phyloP scores from a whole-genome alignment of 2,888 invertebrate species.

The Amphimallon solstitiale region DNA sequence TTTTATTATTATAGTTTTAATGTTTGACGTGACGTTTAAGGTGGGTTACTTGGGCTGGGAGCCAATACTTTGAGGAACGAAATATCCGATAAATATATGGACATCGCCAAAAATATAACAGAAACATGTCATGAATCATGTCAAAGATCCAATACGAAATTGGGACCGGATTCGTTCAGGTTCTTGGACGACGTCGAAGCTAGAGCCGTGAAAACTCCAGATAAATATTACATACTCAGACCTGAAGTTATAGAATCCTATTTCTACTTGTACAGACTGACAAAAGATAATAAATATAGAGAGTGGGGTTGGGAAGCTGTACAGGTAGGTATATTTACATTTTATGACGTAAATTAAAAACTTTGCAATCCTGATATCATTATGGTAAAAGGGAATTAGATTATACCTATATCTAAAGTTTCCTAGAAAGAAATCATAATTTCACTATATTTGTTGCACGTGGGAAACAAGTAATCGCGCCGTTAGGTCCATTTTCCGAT shows the following conservation, averaged over 20 bases:
- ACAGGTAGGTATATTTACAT: constrained; percentile 70
- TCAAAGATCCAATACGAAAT: constrained; percentile 84
- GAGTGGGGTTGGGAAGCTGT: constrained; percentile 99
- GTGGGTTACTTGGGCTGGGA: constrained; percentile 94
- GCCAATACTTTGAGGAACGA: constrained; percentile 82
- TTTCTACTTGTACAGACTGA: constrained; percentile 96
- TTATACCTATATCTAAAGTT: too few species aligned
- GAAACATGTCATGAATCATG: constrained; percentile 98
- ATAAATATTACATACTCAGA: constrained; percentile 94
- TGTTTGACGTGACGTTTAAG: constrained; percentile 64
- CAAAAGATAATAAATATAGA: constrained; percentile 94
- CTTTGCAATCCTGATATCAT: too few species aligned
- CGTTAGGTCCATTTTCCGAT: too few species aligned
- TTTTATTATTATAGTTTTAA: not conserved
- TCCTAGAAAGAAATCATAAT: too few species aligned
- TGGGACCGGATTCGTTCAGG: constrained; percentile 97
- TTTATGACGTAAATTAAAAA: too few species aligned
- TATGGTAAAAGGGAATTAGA: too few species aligned
- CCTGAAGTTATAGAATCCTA: constrained; percentile 98
- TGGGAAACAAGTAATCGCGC: too few species aligned
- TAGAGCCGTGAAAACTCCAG: constrained; percentile 87
- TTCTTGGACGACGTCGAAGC: constrained; percentile 93
- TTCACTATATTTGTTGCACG: too few species aligned
- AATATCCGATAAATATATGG: constrained; percentile 82
- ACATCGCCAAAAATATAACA: constrained; percentile 89